These are phyloP conservation scores for Anoplolepis gracilipes DNA, from an alignment of 1,140 invertebrate genomes.

Conservation along the genomic window DNA sequence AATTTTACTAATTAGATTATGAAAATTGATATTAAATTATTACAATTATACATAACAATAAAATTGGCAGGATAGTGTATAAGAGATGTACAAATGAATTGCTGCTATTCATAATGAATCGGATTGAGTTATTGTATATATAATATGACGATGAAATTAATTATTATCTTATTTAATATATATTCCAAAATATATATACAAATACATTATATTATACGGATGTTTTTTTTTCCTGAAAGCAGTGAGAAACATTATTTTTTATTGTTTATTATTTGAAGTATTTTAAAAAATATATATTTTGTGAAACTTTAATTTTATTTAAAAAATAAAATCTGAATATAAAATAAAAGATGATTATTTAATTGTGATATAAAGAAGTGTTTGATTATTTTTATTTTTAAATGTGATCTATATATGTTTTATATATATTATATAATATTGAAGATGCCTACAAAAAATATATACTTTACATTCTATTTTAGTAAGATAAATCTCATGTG, in stretches of 20 bases:
- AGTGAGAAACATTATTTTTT: not conserved
- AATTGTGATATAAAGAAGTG: not conserved
- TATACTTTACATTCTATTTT: too few species aligned
- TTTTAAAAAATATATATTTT: not conserved
- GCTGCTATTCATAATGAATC: not conserved
- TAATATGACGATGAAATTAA: not conserved
- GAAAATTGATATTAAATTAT: not conserved
- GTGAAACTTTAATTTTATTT: not conserved
- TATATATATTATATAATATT: not conserved
- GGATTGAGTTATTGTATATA: not conserved
- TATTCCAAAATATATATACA: not conserved
- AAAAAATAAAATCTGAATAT: not conserved
- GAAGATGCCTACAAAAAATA: too few species aligned
- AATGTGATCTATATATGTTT: not conserved
- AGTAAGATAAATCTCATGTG: slow-evolving; percentile 8
- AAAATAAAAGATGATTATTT: not conserved
- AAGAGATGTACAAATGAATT: not conserved
- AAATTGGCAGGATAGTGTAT: not conserved
- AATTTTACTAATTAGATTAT: slow-evolving; percentile 28
- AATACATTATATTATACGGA: not conserved
- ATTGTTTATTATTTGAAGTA: not conserved
- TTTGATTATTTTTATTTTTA: slow-evolving; percentile 4
- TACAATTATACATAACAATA: not conserved
- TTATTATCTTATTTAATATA: too few species aligned
- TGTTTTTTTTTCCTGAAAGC: not conserved